These are phyloP conservation scores for Mallotus villosus DNA, from an alignment of 2,797 vertebrate genomes.

Conservation along the genomic window DNA sequence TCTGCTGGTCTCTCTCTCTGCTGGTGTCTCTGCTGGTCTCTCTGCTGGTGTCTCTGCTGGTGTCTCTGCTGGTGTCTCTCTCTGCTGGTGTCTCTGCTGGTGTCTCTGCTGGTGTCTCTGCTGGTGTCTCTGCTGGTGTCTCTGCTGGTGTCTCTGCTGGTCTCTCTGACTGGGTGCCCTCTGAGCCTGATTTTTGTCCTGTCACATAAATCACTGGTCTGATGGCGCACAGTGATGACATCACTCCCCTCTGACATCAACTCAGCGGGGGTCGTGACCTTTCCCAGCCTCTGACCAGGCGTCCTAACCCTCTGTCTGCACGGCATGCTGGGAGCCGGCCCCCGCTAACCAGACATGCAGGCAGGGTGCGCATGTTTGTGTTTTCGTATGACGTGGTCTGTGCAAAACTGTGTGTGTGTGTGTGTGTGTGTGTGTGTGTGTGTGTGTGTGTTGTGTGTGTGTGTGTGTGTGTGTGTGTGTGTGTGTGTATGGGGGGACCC, in stretches of 20 bases:
- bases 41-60: too few relatives aligned
- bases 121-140: background rate
- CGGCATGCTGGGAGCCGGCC: conserved; percentile 72
- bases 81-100: too few relatives aligned
- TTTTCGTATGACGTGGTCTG: background rate
- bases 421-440: conserved; percentile 5
- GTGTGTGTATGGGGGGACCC: background rate
- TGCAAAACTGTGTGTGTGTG: conserved; percentile 18
- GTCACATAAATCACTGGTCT: conserved; percentile 59
- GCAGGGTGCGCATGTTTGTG: background rate
- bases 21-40: too few relatives aligned
- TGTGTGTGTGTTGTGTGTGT: conserved; percentile 1
- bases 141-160: background rate
- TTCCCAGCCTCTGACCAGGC: conserved; percentile 69
- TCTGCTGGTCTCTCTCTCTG: too few relatives aligned
- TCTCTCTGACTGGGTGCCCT: background rate
- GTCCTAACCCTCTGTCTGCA: conserved; percentile 66
- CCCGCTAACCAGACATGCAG: conserved; percentile 11
- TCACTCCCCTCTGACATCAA: conserved; percentile 67
- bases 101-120: too few relatives aligned
- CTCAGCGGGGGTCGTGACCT: conserved; percentile 69
- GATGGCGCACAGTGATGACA: conserved; percentile 64
- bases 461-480: conserved; percentile 1
- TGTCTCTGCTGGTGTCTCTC: too few relatives aligned
- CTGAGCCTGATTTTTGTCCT: conserved; percentile 25